These are phyloP conservation scores for Peromyscus nudipes DNA, from an alignment of 2,797 vertebrate species.

Conservation along the genomic window DNA sequence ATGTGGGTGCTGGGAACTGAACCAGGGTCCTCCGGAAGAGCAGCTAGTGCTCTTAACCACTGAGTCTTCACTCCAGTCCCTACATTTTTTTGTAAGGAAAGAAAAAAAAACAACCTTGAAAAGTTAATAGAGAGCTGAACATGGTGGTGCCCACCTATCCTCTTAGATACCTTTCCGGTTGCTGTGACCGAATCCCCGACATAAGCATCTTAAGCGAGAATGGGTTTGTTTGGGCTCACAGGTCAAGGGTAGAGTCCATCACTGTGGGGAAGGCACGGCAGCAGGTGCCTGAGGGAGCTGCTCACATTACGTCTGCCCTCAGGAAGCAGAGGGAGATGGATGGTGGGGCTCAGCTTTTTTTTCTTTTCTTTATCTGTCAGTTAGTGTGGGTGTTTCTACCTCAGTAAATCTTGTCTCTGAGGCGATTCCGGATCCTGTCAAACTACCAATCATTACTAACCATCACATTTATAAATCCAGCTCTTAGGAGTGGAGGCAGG, in stretches of 20 bases:
- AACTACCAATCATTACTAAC: background rate
- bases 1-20: no score
- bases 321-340: background rate
- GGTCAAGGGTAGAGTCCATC: no score
- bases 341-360: background rate
- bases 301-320: background rate
- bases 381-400: background rate
- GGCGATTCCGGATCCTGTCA: background rate
- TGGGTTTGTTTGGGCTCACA: background rate
- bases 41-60: no score
- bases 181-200: background rate
- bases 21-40: no score
- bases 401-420: background rate
- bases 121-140: background rate
- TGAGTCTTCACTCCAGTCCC: background rate
- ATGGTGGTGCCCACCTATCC: no score
- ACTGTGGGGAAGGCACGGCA: background rate
- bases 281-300: background rate
- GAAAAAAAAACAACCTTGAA: background rate
- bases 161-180: background rate
- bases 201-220: background rate
- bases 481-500: background rate
- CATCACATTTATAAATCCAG: background rate
- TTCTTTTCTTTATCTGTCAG: background rate
- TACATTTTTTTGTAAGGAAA: background rate